Percentiles rank a stretch among this genome's conserved stretches.
Evolutionary conservation across 1,140 invertebrate species (phyloP).

Genomic region (Drosophila littoralis): DNA sequence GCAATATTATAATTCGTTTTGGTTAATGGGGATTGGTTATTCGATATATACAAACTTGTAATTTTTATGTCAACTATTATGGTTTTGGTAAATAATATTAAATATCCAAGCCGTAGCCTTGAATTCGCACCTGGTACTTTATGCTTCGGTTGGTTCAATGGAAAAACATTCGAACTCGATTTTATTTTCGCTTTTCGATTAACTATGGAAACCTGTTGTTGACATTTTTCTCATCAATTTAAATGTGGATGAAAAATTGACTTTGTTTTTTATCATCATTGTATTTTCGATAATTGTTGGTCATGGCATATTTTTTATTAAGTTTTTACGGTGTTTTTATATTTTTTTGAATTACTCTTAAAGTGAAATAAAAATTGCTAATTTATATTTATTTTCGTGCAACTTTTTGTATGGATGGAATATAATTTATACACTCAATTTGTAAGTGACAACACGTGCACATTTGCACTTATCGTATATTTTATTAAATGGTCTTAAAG

Average conservation of each 20-base stretch:
- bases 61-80: too few relatives aligned
- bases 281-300: conserved; percentile 14
- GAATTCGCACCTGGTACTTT: too few relatives aligned
- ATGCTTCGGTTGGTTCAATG: too few relatives aligned
- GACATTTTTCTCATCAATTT: conserved; percentile 77
- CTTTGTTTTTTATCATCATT: conserved; percentile 32
- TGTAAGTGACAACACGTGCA: conserved; percentile 19
- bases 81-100: too few relatives aligned
- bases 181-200: conserved; percentile 61
- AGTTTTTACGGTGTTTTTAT: conserved; percentile 27
- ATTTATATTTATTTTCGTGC: conserved; percentile 66
- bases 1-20: too few relatives aligned
- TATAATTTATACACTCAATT: conserved; percentile 72
- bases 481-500: conserved; percentile 41
- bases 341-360: conserved; percentile 48
- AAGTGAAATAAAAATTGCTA: conserved; percentile 31
- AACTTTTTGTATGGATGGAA: conserved; percentile 27
- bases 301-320: conserved; percentile 7
- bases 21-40: too few relatives aligned
- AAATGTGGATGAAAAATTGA: conserved; percentile 48
- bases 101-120: too few relatives aligned
- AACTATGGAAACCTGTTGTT: conserved; percentile 60
- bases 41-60: too few relatives aligned
- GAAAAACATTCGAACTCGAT: conserved; percentile 14
- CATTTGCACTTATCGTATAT: conserved; percentile 10